Evolutionary conservation across 2,113 vertebrate genomes (phyloP).

Genomic region (Pomatostomus ruficeps): DNA sequence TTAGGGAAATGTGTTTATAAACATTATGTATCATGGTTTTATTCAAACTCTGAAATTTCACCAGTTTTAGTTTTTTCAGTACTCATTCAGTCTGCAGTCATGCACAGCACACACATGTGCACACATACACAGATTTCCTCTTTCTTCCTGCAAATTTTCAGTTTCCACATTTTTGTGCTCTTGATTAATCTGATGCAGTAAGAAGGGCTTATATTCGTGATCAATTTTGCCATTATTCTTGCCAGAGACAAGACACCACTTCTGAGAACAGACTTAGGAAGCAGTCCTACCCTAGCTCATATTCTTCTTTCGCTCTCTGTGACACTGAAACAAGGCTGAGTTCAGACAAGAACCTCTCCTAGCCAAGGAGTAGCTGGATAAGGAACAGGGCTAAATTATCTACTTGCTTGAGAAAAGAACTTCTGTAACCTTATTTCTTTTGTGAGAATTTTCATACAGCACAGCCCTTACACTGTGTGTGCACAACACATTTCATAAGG

Average conservation of each 20-base stretch:
- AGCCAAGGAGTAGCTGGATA: background rate
- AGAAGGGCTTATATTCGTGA: background rate
- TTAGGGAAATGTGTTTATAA: background rate
- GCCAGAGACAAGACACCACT: background rate
- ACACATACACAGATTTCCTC: background rate
- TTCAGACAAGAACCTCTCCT: background rate
- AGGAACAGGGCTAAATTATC: background rate
- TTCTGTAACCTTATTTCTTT: background rate
- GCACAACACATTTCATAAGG: background rate
- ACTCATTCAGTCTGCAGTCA: background rate
- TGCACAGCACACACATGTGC: fast-evolving
- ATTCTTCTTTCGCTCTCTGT: background rate
- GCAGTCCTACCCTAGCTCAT: background rate
- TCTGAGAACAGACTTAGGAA: background rate
- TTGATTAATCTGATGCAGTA: background rate
- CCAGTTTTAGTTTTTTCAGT: background rate
- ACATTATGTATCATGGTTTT: background rate
- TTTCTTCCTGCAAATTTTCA: background rate
- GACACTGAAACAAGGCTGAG: background rate
- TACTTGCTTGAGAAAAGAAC: background rate
- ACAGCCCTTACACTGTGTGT: background rate
- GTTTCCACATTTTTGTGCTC: background rate
- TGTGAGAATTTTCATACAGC: background rate
- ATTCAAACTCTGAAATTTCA: background rate
- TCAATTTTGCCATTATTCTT: background rate